phyloP scores from a whole-genome alignment of 2,797 vertebrate genomes.

The Notolepis coatsorum region DNA sequence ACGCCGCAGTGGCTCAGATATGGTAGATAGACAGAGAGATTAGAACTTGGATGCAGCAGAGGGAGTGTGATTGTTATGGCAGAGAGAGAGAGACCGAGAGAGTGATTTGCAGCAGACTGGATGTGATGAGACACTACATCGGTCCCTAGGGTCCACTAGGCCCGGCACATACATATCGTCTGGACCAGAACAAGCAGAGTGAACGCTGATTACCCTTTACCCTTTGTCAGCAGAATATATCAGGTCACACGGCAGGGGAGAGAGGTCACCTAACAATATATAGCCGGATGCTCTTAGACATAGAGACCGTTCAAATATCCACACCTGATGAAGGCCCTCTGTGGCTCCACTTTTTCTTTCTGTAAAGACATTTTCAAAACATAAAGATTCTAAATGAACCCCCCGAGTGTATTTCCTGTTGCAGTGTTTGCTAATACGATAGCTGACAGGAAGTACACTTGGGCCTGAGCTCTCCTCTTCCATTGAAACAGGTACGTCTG shows the following conservation, averaged over 20 bases:
- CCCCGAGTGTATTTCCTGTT: no score
- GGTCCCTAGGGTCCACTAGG: neutral
- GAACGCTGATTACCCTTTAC: conserved; percentile 59
- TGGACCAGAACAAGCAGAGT: conserved; percentile 50
- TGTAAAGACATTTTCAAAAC: no score
- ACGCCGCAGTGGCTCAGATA: neutral
- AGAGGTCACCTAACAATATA: conserved; percentile 34
- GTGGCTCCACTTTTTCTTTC: neutral
- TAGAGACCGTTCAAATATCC: neutral
- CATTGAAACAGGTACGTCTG: no score
- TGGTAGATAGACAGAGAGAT: neutral
- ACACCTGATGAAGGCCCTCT: neutral
- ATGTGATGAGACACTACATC: neutral
- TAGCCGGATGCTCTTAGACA: neutral
- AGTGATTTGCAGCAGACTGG: conserved; percentile 2
- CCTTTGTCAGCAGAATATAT: conserved; percentile 59
- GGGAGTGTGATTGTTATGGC: neutral
- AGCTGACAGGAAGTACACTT: no score
- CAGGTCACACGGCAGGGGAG: conserved; percentile 33
- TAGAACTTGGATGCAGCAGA: neutral
- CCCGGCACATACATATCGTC: conserved; percentile 13
- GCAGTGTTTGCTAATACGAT: neutral
- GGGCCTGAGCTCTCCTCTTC: no score
- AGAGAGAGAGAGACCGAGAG: conserved; percentile 5
- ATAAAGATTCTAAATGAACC: neutral